Evolutionary conservation across 2,797 vertebrate genomes (phyloP).

Genomic region (Sus cebifrons): DNA sequence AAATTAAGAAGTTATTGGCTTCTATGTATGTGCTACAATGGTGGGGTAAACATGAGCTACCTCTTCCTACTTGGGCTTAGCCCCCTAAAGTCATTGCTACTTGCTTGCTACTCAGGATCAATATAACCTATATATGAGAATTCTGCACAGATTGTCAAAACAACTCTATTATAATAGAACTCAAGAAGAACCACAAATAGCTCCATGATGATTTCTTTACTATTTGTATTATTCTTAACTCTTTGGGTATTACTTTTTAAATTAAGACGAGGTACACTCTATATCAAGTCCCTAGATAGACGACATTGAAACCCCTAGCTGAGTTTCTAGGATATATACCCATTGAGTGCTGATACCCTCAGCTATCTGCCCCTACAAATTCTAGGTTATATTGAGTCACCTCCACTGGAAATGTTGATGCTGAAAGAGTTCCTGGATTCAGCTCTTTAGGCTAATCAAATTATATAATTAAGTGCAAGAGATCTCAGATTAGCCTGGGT

Average conservation of each 20-base stretch:
- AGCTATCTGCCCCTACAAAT: background rate
- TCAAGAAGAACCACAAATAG: slow-evolving; percentile 14
- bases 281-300: slow-evolving; percentile 10
- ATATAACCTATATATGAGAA: slow-evolving; percentile 2
- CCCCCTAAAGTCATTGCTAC: background rate
- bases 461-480: slow-evolving; percentile 67
- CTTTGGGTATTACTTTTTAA: slow-evolving; percentile 50
- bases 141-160: background rate
- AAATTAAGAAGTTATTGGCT: slow-evolving; percentile 28
- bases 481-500: slow-evolving; percentile 65
- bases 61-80: background rate
- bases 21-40: slow-evolving; percentile 21
- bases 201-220: background rate
- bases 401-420: slow-evolving; percentile 52
- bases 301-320: background rate
- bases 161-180: slow-evolving; percentile 12
- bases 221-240: slow-evolving; percentile 1
- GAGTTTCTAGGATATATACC: background rate
- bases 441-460: slow-evolving; percentile 70
- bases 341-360: background rate
- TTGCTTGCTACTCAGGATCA: background rate
- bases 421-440: slow-evolving; percentile 44
- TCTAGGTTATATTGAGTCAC: slow-evolving; percentile 46
- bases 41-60: background rate
- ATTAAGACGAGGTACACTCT: background rate